Evolutionary conservation across 2,888 invertebrate species (phyloP).

Genomic region (Drosophila sordidapex): DNA sequence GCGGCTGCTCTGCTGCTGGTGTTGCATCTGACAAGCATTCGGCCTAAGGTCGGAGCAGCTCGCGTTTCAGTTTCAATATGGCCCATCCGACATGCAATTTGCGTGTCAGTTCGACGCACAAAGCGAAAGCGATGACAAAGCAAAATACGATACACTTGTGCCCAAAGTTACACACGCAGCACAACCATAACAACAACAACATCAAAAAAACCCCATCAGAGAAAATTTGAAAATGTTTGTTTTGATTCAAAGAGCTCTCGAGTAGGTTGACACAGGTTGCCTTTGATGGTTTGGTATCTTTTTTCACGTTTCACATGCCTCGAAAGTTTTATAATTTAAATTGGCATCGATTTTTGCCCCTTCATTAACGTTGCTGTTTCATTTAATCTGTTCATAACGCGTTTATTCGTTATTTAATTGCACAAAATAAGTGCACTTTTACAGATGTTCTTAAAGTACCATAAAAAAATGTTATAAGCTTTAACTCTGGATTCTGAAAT

Average conservation of each 20-base stretch:
- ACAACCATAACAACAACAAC: not conserved
- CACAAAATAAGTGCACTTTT: not conserved
- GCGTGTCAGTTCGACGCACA: conserved; percentile 34
- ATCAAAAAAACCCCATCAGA: not conserved
- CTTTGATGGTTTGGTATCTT: not conserved
- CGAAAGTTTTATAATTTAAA: not conserved
- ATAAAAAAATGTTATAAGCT: not conserved
- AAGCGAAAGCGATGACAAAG: conserved; percentile 59
- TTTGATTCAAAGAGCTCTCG: not conserved
- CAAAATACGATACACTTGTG: conserved; percentile 30
- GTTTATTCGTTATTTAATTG: not conserved
- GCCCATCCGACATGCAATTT: conserved; percentile 45
- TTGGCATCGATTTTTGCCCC: not conserved
- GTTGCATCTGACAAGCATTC: conserved; percentile 61
- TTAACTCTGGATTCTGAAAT: not conserved
- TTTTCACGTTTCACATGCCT: not conserved
- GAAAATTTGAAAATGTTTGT: not conserved
- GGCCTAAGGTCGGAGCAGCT: conserved; percentile 28
- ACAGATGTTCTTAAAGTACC: not conserved
- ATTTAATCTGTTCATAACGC: not conserved
- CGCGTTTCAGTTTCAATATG: conserved; percentile 46
- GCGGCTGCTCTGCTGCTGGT: not conserved
- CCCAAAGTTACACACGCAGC: conserved; percentile 2
- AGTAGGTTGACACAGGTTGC: not conserved
- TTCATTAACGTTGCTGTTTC: not conserved